These are phyloP conservation scores for Tupiocoris notatus DNA, from an alignment of 2,888 invertebrate species.

Conservation along the genomic window DNA sequence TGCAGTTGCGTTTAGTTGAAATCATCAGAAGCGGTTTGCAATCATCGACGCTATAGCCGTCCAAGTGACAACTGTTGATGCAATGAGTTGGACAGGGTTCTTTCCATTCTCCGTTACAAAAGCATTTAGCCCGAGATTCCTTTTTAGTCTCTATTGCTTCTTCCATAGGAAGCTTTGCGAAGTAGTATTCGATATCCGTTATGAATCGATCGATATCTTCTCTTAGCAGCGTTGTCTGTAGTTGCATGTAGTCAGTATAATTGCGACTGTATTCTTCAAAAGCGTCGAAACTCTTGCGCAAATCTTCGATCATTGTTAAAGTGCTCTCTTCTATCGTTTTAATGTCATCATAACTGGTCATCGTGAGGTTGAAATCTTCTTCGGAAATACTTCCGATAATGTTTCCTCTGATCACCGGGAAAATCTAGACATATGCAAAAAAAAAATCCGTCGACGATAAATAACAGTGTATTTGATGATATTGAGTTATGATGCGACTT, in stretches of 20 bases:
- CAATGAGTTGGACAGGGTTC: not conserved
- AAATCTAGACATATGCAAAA: no score
- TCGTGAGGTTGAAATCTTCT: no score
- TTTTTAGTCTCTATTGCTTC: not conserved
- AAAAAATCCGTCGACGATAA: no score
- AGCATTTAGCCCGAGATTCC: not conserved
- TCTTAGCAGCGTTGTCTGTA: not conserved
- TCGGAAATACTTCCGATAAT: no score
- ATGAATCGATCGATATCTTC: not conserved
- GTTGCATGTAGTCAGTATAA: not conserved
- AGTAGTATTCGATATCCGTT: not conserved
- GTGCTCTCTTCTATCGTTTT: no score
- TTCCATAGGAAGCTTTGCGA: not conserved
- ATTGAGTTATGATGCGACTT: no score
- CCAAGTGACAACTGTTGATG: conserved; percentile 8
- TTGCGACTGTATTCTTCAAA: not conserved
- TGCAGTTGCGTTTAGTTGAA: not conserved
- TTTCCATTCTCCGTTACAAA: not conserved
- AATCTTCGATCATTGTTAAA: no score
- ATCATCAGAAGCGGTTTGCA: no score
- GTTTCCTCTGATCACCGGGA: no score
- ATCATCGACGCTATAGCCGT: not conserved
- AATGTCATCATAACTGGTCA: no score
- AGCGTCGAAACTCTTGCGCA: not conserved
- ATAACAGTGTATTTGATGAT: no score